Percentiles rank a stretch among this genome's conserved stretches.
phyloP scores from a whole-genome alignment of 2,113 vertebrate species.

The Stomatorhinus ivindoensis region DNA sequence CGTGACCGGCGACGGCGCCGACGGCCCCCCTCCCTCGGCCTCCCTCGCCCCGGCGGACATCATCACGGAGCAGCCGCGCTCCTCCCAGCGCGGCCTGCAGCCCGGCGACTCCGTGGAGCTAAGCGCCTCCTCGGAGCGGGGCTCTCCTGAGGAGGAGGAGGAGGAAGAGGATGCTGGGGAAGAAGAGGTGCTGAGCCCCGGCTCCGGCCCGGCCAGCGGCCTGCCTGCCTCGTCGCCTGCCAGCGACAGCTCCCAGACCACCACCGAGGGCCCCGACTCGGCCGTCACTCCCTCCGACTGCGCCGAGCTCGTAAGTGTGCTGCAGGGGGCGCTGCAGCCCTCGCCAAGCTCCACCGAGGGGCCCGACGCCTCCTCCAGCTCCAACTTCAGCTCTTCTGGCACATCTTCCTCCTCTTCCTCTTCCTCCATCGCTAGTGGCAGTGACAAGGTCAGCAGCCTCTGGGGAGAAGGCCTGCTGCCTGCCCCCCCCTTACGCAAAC shows the following conservation, averaged over 20 bases:
- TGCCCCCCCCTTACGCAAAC: not conserved
- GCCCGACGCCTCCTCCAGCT: slow-evolving; percentile 53
- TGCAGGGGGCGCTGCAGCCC: slow-evolving; percentile 42
- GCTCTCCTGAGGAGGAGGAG: slow-evolving; percentile 42
- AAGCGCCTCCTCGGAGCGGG: slow-evolving; percentile 67
- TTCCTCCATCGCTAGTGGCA: slow-evolving; percentile 59
- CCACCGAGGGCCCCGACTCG: slow-evolving; percentile 93
- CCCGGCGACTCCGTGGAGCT: slow-evolving; percentile 79
- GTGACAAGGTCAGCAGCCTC: slow-evolving; percentile 60
- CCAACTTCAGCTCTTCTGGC: slow-evolving; percentile 57
- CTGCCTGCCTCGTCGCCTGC: slow-evolving; percentile 70
- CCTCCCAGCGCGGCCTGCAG: slow-evolving; percentile 82
- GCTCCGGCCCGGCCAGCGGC: slow-evolving; percentile 55
- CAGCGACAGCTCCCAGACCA: slow-evolving; percentile 96
- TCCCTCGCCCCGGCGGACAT: slow-evolving; percentile 70
- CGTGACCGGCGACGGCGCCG: slow-evolving; percentile 61
- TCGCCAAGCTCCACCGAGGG: slow-evolving; percentile 57
- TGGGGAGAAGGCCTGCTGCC: slow-evolving; percentile 29
- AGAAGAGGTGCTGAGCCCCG: slow-evolving; percentile 53
- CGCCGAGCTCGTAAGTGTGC: slow-evolving; percentile 88
- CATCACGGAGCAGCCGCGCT: slow-evolving; percentile 89
- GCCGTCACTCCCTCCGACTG: slow-evolving; percentile 93
- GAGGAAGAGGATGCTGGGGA: slow-evolving; percentile 48
- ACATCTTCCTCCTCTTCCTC: slow-evolving; percentile 55
- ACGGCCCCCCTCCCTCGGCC: slow-evolving; percentile 57